Evolutionary conservation across 2,888 invertebrate genomes (phyloP).

Genomic region (Epirrita christyi): DNA sequence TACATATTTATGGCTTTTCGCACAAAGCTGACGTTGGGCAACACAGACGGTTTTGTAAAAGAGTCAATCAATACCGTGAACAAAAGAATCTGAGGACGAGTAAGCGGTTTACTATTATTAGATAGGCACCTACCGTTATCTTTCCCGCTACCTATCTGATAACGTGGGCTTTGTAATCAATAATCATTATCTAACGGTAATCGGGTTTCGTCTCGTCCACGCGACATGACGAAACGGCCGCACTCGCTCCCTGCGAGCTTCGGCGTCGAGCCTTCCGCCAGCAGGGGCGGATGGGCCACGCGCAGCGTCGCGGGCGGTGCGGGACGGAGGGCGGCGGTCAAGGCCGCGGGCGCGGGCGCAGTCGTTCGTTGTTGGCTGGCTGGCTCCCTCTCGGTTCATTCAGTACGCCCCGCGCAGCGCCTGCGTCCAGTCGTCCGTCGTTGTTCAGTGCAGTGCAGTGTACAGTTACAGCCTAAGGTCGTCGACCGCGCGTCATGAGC

Average conservation of each 20-base stretch:
- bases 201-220: conserved; percentile 11
- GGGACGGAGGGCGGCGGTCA: conserved; percentile 60
- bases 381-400: conserved; percentile 34
- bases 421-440: conserved; percentile 34
- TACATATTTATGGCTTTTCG: conserved; percentile 19
- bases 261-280: conserved; percentile 6
- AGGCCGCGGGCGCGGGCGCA: conserved; percentile 68
- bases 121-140: too few relatives aligned
- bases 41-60: not conserved
- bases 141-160: conserved; percentile 30
- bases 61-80: conserved; percentile 5
- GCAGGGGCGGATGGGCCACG: conserved; percentile 22
- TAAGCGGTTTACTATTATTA: conserved; percentile 1
- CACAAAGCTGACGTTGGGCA: conserved; percentile 9
- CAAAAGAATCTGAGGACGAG: not conserved
- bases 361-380: conserved; percentile 6
- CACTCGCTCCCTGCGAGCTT: conserved; percentile 15
- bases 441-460: conserved; percentile 50
- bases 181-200: conserved; percentile 29
- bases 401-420: conserved; percentile 35
- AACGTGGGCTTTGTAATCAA: conserved; percentile 18
- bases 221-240: too few relatives aligned
- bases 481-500: conserved; percentile 77
- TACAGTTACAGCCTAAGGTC: conserved; percentile 68
- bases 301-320: conserved; percentile 21